Evolutionary conservation across 2,888 invertebrate species (phyloP), one percentile per base, ranked within the genome.

Genomic region (Tipula unca): DNA sequence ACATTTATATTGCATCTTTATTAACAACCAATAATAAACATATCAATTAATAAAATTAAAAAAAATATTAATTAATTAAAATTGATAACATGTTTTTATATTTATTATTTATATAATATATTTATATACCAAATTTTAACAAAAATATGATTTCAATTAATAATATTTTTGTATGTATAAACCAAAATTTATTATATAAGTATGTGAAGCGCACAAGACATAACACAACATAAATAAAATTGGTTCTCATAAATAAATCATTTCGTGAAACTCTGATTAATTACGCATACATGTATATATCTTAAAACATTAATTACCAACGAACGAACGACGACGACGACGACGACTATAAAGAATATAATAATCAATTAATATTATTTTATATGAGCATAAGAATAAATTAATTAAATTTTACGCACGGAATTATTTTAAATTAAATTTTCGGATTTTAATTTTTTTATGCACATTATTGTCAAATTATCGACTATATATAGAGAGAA

Each of bases 241-340:
- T 69, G 69, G 69, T 69, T 69, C 69, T 69, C 69, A 69, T 69
- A 69, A 69, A 69, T 69, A 69, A 69, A 69, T 69, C 69, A 69
- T 69, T 69, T 69, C 69, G 69, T 69, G 69, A 69, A 69, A 69
- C 69, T 69, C 69, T 69, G 69, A 69, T 69, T 69, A 69, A 69
- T 69, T 69, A 69, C 69, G 69, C 69, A 69, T 69, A 69, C 69
- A 25, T 25, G 69, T 17, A 48, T 6, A 6, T 48, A 69, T 25
- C 69, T 20, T 69, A 69, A 69, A 69, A 69, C 69, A 69, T 69
- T 69, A 69, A 69, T 69, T 69, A 69, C 20, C 25, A 69, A 3
- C 69, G 69, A n/a, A n/a, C n/a, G n/a, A n/a, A 69, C 69, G 25
- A 69, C 69, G 69, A 69, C 3, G 48, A 48, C 4, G 48, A 48